phyloP scores from a whole-genome alignment of 1,140 invertebrate species.

The Vanessa tameamea region DNA sequence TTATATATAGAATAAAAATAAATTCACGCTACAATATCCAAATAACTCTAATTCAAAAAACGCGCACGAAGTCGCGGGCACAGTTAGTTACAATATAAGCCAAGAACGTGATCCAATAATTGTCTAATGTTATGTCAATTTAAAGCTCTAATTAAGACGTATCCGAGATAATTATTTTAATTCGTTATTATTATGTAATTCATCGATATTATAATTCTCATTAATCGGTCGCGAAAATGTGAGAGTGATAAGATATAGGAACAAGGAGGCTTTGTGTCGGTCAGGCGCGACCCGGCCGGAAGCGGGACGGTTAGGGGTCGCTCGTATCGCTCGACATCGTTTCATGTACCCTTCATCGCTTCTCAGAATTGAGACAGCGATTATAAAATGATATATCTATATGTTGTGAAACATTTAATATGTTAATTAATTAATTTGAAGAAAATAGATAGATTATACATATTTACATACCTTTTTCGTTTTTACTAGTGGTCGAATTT shows the following conservation, averaged over 20 bases:
- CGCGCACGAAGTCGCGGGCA: too few relatives aligned
- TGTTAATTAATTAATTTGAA: not conserved
- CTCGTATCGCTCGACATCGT: constrained; percentile 30
- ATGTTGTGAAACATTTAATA: not conserved
- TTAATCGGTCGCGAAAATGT: constrained; percentile 69
- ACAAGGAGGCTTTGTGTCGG: constrained; percentile 65
- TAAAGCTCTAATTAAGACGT: constrained; percentile 23
- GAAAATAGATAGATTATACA: not conserved
- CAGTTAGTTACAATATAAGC: too few relatives aligned
- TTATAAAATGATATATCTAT: not conserved
- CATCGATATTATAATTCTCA: constrained; percentile 60
- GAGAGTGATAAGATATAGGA: constrained; percentile 68
- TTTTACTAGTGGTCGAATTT: too few relatives aligned
- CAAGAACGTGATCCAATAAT: too few relatives aligned
- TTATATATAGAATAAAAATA: too few relatives aligned
- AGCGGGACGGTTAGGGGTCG: constrained; percentile 50
- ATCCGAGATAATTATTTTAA: constrained; percentile 48
- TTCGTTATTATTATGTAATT: constrained; percentile 58
- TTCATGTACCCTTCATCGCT: constrained; percentile 43
- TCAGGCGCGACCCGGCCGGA: constrained; percentile 52
- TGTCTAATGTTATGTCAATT: not conserved
- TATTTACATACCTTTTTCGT: too few relatives aligned
- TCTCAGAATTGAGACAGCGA: constrained; percentile 38
- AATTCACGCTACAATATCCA: too few relatives aligned
- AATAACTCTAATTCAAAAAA: too few relatives aligned